A percentile compares a stretch with the other conserved stretches of the same genome.
These are phyloP conservation scores for Heliconius cydno DNA, from an alignment of 2,888 invertebrate genomes.

Conservation along the genomic window DNA sequence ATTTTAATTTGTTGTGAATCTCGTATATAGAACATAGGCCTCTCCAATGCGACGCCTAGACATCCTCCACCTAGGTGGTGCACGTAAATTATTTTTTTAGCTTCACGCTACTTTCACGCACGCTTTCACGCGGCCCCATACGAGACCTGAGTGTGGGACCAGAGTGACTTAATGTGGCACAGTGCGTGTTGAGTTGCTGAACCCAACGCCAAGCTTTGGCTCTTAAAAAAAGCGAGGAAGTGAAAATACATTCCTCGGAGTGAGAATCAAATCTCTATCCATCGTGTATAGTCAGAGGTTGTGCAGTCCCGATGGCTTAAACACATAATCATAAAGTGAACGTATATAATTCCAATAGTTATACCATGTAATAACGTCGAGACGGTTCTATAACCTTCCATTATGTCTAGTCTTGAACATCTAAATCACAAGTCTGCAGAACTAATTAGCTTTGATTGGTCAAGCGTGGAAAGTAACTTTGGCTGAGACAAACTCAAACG, in stretches of 20 bases:
- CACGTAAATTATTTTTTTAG: too few species aligned
- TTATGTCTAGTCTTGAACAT: constrained; percentile 28
- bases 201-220: background rate
- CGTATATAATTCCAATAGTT: background rate
- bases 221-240: background rate
- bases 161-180: too few species aligned
- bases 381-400: constrained; percentile 26
- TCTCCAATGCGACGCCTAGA: too few species aligned
- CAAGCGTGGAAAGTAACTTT: constrained; percentile 36
- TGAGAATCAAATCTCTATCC: background rate
- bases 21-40: too few species aligned
- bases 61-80: too few species aligned
- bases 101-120: too few species aligned
- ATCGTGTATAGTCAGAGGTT: too few species aligned
- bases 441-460: constrained; percentile 40
- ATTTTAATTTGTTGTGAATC: too few species aligned
- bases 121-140: too few species aligned
- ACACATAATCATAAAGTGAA: too few species aligned
- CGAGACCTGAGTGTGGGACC: too few species aligned
- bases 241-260: background rate
- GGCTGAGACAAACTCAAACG: constrained; percentile 5
- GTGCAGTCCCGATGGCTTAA: too few species aligned
- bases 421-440: constrained; percentile 30
- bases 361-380: constrained; percentile 1
- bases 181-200: background rate